Evolutionary conservation across 2,888 invertebrate species (phyloP).

Genomic region (Troides oblongomaculatus): DNA sequence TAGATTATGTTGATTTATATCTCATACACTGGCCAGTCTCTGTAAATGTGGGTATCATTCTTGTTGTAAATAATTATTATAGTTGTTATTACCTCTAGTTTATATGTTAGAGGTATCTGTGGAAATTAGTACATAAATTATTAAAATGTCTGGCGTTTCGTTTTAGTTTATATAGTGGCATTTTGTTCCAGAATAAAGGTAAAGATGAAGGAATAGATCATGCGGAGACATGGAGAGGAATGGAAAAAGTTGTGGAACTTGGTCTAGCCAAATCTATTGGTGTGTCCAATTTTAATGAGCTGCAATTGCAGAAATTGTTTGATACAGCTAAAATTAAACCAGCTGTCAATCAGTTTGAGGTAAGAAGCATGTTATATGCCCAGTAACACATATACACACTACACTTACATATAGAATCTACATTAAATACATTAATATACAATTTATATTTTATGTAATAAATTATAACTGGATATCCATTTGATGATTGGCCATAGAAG

Average conservation of each 20-base stretch:
- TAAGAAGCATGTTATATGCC: constrained; percentile 28
- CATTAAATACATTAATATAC: too few relatives aligned
- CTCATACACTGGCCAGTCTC: constrained; percentile 91
- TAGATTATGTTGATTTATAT: constrained; percentile 90
- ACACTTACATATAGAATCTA: too few relatives aligned
- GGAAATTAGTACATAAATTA: too few relatives aligned
- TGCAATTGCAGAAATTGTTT: constrained; percentile 84
- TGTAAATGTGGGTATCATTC: constrained; percentile 51
- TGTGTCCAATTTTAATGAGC: constrained; percentile 88
- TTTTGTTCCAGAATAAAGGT: constrained; percentile 43
- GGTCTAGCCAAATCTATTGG: constrained; percentile 87
- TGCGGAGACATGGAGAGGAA: constrained; percentile 86
- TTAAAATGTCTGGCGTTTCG: too few relatives aligned
- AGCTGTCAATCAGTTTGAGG: constrained; percentile 80
- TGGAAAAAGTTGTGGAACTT: constrained; percentile 84
- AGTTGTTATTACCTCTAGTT: neutral
- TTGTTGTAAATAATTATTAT: neutral
- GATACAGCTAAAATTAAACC: constrained; percentile 80
- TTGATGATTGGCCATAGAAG: too few relatives aligned
- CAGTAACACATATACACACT: too few relatives aligned
- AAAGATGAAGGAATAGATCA: constrained; percentile 82
- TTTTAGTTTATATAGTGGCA: neutral
- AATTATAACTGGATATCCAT: too few relatives aligned
- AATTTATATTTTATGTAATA: too few relatives aligned
- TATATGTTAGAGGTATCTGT: too few relatives aligned